Percentiles rank a stretch among this genome's conserved stretches.
phyloP scores from a whole-genome alignment of 1,140 invertebrate genomes.

The Aphaenogaster ashmeadi region DNA sequence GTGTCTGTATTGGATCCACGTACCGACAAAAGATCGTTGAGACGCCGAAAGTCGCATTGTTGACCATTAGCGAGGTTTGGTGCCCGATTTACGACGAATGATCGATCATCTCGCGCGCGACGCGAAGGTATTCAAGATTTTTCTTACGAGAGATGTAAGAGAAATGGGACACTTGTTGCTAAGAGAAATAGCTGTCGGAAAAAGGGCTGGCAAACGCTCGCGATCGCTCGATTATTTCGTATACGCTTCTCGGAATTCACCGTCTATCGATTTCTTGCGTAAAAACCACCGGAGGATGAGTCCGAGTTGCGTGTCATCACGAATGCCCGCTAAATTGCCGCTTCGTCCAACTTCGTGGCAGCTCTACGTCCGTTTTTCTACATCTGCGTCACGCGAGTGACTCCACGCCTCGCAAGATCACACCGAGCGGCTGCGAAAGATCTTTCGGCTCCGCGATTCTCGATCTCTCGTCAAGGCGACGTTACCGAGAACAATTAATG shows the following conservation, averaged over 20 bases:
- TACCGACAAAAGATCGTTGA: neutral
- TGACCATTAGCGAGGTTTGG: neutral
- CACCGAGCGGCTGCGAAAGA: neutral
- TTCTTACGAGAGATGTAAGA: conserved; percentile 40
- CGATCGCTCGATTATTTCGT: conserved; percentile 41
- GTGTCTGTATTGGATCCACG: neutral
- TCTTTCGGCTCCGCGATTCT: neutral
- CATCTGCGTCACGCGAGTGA: conserved; percentile 23
- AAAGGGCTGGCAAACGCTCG: conserved; percentile 29
- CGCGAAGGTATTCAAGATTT: conserved; percentile 45
- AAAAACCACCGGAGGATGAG: neutral
- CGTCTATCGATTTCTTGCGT: neutral
- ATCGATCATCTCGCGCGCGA: conserved; percentile 36
- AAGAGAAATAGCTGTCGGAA: conserved; percentile 53
- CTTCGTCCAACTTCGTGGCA: neutral
- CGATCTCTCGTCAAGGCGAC: neutral
- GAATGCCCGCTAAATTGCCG: conserved; percentile 29
- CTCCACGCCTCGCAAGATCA: neutral
- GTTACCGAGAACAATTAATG: neutral
- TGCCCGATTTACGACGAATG: neutral
- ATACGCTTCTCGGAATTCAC: neutral
- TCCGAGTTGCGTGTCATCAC: conserved; percentile 22
- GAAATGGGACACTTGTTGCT: conserved; percentile 71
- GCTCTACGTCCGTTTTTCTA: conserved; percentile 11
- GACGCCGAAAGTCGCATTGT: neutral